Conservation (phyloP, 2,797 vertebrate genomes). For the Pseudocheirus occidentalis region DNA sequence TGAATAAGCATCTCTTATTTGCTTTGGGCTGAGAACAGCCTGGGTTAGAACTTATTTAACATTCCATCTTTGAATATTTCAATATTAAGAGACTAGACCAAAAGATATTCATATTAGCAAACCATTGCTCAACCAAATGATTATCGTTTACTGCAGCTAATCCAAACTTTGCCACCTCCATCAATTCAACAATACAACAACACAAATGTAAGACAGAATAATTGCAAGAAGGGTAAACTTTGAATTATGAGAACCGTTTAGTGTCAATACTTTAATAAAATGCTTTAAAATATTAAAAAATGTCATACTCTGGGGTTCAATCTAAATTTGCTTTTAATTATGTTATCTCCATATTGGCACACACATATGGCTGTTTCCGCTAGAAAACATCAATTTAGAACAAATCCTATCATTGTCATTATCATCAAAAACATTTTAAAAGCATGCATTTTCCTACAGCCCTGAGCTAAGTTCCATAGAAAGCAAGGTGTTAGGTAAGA, state of each 20-base stretch:
- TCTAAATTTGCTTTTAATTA: constrained; percentile 74
- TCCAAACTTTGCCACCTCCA: constrained; percentile 71
- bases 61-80: constrained; percentile 59
- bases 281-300: constrained; percentile 47
- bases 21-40: constrained; percentile 58
- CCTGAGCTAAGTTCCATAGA: background rate
- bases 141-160: constrained; percentile 68
- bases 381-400: background rate
- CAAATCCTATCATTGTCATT: background rate
- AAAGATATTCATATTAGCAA: constrained; percentile 43
- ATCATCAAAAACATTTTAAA: constrained; percentile 36
- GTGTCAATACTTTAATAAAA: constrained; percentile 70
- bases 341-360: constrained; percentile 54
- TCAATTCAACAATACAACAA: constrained; percentile 71
- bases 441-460: constrained; percentile 23
- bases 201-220: constrained; percentile 66
- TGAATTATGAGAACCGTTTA: constrained; percentile 37
- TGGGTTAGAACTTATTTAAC: constrained; percentile 53
- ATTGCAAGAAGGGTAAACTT: constrained; percentile 66
- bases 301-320: constrained; percentile 52
- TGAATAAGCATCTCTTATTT: constrained; percentile 57
- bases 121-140: constrained; percentile 48
- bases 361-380: constrained; percentile 4
- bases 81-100: constrained; percentile 36
- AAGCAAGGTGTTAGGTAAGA: background rate